These are phyloP conservation scores for Lipotes vexillifer DNA, from an alignment of 2,113 vertebrate species.

Conservation along the genomic window DNA sequence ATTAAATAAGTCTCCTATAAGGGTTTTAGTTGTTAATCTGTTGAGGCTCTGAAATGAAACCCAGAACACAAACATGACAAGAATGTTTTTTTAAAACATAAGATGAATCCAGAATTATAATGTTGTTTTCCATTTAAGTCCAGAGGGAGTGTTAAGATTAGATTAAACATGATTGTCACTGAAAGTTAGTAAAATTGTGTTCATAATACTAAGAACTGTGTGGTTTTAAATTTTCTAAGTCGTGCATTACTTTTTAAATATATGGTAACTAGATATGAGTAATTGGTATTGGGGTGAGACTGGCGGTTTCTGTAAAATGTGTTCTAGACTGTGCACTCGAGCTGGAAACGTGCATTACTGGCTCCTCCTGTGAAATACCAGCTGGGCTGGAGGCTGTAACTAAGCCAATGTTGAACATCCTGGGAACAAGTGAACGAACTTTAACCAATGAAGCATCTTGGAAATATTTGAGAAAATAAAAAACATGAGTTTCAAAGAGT, in stretches of 20 bases:
- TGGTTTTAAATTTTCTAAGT: conserved; percentile 18
- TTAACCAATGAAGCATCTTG: not conserved
- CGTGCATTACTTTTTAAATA: conserved; percentile 10
- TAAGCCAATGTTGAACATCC: not conserved
- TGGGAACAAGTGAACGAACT: not conserved
- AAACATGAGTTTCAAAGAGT: not conserved
- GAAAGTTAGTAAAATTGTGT: conserved; percentile 19
- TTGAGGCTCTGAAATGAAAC: conserved; percentile 1
- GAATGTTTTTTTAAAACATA: conserved; percentile 6
- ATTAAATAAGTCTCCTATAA: conserved; percentile 28
- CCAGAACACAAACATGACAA: not conserved
- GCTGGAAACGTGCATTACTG: not conserved
- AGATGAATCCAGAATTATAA: conserved; percentile 26
- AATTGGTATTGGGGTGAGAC: not conserved
- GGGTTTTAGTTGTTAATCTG: conserved; percentile 35
- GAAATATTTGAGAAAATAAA: not conserved
- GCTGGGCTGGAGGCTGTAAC: not conserved
- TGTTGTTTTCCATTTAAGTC: conserved; percentile 6
- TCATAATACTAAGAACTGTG: not conserved
- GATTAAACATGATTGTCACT: not conserved
- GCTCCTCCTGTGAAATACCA: not conserved
- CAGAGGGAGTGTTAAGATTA: conserved; percentile 27
- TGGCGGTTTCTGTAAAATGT: not conserved
- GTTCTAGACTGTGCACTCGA: not conserved
- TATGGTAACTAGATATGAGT: not conserved